Percentiles rank a stretch among this genome's conserved stretches.
Conservation (phyloP, 2,797 vertebrate species). For the Fringilla coelebs region DNA sequence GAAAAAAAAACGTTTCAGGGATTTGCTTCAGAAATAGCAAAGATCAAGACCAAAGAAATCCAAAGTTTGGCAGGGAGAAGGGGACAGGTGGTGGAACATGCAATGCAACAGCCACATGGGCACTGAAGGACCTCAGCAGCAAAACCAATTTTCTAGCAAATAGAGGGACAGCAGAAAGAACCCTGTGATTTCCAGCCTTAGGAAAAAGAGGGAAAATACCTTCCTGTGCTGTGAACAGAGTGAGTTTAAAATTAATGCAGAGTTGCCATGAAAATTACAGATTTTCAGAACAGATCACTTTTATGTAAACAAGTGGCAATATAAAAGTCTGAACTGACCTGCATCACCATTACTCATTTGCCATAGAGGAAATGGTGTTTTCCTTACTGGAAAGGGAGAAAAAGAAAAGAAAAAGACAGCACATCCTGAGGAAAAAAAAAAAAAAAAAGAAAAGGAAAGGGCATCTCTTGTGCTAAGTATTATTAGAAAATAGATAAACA, state of each 20-base stretch:
- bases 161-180: background rate
- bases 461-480: background rate
- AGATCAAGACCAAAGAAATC: background rate
- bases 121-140: background rate
- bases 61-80: background rate
- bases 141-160: background rate
- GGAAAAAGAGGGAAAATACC: background rate
- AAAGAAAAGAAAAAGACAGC: background rate
- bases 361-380: slow-evolving; percentile 8
- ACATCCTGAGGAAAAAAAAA: background rate
- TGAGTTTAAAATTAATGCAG: background rate
- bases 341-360: slow-evolving; percentile 33
- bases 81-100: background rate
- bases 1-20: background rate
- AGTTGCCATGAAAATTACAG: background rate
- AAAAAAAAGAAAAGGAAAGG: background rate
- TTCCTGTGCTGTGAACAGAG: background rate
- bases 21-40: background rate
- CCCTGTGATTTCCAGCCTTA: background rate
- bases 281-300: background rate
- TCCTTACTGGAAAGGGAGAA: background rate
- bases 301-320: background rate
- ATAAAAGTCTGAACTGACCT: background rate
- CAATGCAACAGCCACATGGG: background rate
- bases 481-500: slow-evolving; percentile 2